Conservation (phyloP, 2,797 vertebrate species). For the Lacerta viridis region DNA sequence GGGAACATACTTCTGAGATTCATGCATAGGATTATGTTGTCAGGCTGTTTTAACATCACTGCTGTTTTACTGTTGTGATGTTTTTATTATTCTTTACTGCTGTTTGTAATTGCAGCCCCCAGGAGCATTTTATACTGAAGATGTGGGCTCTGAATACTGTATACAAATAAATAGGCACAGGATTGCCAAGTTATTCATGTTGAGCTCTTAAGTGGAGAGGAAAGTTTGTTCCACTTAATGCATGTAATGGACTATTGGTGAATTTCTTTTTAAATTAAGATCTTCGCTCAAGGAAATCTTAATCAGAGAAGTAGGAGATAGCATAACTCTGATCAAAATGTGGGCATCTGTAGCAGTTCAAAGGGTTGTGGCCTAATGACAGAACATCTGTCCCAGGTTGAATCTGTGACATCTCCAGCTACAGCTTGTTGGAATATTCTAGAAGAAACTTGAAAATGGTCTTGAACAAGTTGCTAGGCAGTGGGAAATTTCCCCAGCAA, state of each 20-base stretch:
- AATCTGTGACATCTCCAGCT: too few species aligned
- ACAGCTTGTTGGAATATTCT: too few species aligned
- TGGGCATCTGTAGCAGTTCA: too few species aligned
- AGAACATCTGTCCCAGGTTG: too few species aligned
- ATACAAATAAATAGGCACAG: neutral
- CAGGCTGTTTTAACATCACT: neutral
- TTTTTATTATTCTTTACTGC: neutral
- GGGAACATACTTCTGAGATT: neutral
- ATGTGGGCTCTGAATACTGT: neutral
- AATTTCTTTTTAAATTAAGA: slow-evolving; percentile 5
- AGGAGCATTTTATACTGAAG: neutral
- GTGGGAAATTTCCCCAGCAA: too few species aligned
- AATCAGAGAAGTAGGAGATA: too few species aligned
- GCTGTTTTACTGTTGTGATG: neutral
- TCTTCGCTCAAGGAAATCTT: neutral
- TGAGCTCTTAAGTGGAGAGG: neutral
- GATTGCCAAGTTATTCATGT: neutral
- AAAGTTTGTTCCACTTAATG: neutral
- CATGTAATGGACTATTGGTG: neutral
- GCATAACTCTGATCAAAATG: neutral
- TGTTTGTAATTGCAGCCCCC: neutral
- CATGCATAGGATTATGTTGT: neutral
- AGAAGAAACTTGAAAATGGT: too few species aligned
- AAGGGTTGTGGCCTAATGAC: too few species aligned
- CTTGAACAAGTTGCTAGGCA: too few species aligned